Percentiles rank a stretch among this genome's conserved stretches.
Evolutionary conservation across 1,140 invertebrate genomes (phyloP).

Genomic region (Druon quercuslanigerum): DNA sequence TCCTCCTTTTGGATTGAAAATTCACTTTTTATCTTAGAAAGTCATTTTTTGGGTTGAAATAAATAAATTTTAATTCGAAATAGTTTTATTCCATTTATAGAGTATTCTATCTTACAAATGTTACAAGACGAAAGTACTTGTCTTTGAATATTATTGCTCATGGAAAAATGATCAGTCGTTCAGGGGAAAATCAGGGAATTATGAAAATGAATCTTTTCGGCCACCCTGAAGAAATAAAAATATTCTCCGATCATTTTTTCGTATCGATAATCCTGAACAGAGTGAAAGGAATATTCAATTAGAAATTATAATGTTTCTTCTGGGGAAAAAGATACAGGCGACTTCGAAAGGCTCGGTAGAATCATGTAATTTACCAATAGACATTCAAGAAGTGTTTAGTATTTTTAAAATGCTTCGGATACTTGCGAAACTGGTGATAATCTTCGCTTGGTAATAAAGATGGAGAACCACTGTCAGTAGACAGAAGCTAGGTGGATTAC

Average conservation of each 20-base stretch:
- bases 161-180: too few relatives aligned
- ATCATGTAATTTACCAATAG: slow-evolving; percentile 32
- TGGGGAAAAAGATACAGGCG: slow-evolving; percentile 50
- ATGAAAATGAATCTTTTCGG: too few relatives aligned
- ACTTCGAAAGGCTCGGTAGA: slow-evolving; percentile 28
- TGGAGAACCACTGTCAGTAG: slow-evolving; percentile 59
- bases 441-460: slow-evolving; percentile 43
- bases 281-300: slow-evolving; percentile 55
- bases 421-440: slow-evolving; percentile 52
- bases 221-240: neutral
- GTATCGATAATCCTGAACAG: slow-evolving; percentile 15
- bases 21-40: too few relatives aligned
- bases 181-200: too few relatives aligned
- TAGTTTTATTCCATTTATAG: too few relatives aligned
- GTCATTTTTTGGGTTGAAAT: too few relatives aligned
- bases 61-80: too few relatives aligned
- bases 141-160: too few relatives aligned
- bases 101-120: too few relatives aligned
- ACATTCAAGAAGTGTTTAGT: slow-evolving; percentile 46
- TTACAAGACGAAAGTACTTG: too few relatives aligned
- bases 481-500: slow-evolving; percentile 60
- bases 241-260: neutral
- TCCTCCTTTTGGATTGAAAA: too few relatives aligned
- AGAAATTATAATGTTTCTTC: slow-evolving; percentile 40
- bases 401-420: slow-evolving; percentile 54